phyloP scores from a whole-genome alignment of 2,797 vertebrate genomes.

The Valencia hispanica region DNA sequence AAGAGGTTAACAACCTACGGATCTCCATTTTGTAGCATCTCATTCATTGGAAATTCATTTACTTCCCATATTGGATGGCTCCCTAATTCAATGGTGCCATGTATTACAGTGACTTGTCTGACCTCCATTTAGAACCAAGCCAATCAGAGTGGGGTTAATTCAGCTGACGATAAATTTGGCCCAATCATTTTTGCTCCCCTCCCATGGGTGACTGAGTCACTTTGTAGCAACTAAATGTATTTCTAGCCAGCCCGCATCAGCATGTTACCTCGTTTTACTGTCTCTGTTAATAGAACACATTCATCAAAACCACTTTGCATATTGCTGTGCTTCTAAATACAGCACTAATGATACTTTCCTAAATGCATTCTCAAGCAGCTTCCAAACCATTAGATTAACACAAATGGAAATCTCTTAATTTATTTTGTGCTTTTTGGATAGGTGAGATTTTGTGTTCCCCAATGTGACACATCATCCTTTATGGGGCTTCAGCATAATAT shows the following conservation, averaged over 20 bases:
- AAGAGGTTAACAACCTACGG: constrained; percentile 64
- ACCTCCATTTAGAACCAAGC: constrained; percentile 73
- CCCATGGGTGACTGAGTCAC: constrained; percentile 63
- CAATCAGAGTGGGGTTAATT: constrained; percentile 77
- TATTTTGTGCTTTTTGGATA: constrained; percentile 10
- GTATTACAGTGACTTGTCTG: constrained; percentile 67
- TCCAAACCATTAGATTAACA: constrained; percentile 34
- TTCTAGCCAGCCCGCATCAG: constrained; percentile 57
- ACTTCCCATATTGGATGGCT: constrained; percentile 55
- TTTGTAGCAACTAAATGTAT: constrained; percentile 54
- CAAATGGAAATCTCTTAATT: constrained; percentile 32
- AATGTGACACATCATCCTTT: constrained; percentile 21
- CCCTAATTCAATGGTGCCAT: constrained; percentile 73
- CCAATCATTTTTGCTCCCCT: constrained; percentile 67
- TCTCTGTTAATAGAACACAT: constrained; percentile 63
- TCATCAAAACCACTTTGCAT: constrained; percentile 67
- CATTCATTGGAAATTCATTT: constrained; percentile 65
- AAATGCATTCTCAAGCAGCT: constrained; percentile 30
- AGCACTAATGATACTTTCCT: constrained; percentile 39
- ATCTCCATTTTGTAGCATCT: constrained; percentile 54
- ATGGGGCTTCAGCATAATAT: constrained; percentile 7
- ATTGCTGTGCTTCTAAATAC: constrained; percentile 38
- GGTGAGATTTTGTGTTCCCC: constrained; percentile 10
- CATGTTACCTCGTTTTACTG: constrained; percentile 61
- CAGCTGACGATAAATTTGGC: constrained; percentile 70